Evolutionary conservation across 2,888 invertebrate genomes (phyloP).

Genomic region (Scaptodrosophila latifasciaeformis): DNA sequence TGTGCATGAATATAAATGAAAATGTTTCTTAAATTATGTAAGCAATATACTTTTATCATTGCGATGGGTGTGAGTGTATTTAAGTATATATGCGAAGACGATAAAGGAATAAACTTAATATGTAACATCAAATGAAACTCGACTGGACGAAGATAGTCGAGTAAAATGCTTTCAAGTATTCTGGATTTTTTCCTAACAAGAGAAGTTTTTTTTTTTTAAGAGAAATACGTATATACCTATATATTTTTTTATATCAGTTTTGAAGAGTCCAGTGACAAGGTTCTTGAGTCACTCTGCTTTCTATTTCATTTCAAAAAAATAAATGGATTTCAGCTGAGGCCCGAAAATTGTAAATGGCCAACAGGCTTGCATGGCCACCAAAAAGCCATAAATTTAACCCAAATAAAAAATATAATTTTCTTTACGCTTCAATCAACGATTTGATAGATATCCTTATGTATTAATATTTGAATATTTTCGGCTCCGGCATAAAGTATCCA

Average conservation of each 20-base stretch:
- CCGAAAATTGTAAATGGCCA: slow-evolving; percentile 6
- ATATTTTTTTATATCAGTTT: no score
- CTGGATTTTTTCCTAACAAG: no score
- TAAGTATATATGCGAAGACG: slow-evolving; percentile 6
- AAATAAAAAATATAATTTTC: slow-evolving; percentile 16
- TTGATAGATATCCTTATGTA: slow-evolving; percentile 10
- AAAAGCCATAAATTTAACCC: slow-evolving; percentile 6
- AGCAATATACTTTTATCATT: slow-evolving; percentile 44
- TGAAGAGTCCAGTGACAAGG: no score
- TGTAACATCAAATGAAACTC: no score
- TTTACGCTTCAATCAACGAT: slow-evolving; percentile 26
- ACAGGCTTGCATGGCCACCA: slow-evolving; percentile 9
- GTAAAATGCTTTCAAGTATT: no score
- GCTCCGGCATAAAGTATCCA: no score
- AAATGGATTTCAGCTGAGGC: slow-evolving; percentile 49
- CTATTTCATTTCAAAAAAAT: slow-evolving; percentile 45
- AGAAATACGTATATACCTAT: no score
- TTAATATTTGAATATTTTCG: no score
- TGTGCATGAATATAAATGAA: slow-evolving; percentile 37
- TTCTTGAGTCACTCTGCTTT: no score
- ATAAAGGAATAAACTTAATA: not conserved
- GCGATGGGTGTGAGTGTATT: slow-evolving; percentile 8
- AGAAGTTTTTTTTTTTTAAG: no score
- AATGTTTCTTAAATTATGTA: slow-evolving; percentile 56
- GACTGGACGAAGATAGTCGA: no score